A percentile compares a stretch with the other conserved stretches of the same genome.
Evolutionary conservation across 2,797 vertebrate species (phyloP).

Genomic region (Darevskia mixta): DNA sequence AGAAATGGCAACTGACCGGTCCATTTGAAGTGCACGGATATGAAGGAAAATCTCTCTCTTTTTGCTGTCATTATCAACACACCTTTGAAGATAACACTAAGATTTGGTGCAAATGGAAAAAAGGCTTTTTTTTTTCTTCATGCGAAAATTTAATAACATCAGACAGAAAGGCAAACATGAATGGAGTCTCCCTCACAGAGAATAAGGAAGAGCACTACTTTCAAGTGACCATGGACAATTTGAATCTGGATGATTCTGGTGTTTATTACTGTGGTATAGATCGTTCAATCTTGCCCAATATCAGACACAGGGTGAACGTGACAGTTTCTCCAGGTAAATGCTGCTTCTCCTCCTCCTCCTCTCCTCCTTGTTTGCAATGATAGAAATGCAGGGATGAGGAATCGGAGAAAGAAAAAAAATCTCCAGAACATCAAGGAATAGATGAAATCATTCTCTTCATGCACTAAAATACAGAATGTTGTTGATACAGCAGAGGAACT

Average conservation of each 20-base stretch:
- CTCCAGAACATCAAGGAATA: not conserved
- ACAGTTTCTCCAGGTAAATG: not conserved
- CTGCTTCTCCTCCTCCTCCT: not conserved
- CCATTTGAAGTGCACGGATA: accelerated
- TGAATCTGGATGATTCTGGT: accelerated
- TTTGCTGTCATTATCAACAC: accelerated
- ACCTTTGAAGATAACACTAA: accelerated
- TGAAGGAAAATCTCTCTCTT: accelerated
- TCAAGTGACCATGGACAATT: accelerated
- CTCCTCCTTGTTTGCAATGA: not conserved
- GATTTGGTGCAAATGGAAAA: not conserved
- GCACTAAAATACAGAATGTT: not conserved
- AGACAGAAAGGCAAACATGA: accelerated
- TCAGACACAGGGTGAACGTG: accelerated
- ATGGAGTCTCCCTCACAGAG: not conserved
- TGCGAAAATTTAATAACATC: accelerated
- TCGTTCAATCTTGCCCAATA: accelerated
- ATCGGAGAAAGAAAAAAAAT: too few species aligned
- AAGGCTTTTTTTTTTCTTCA: accelerated
- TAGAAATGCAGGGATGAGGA: not conserved
- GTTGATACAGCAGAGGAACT: not conserved
- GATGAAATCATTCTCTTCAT: not conserved
- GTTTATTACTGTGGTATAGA: not conserved
- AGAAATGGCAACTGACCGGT: accelerated
- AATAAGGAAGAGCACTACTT: accelerated